Evolutionary conservation across 2,797 vertebrate species (phyloP), one percentile per base, ranked within the genome.

Genomic region (Chaetodon trifasciatus): DNA sequence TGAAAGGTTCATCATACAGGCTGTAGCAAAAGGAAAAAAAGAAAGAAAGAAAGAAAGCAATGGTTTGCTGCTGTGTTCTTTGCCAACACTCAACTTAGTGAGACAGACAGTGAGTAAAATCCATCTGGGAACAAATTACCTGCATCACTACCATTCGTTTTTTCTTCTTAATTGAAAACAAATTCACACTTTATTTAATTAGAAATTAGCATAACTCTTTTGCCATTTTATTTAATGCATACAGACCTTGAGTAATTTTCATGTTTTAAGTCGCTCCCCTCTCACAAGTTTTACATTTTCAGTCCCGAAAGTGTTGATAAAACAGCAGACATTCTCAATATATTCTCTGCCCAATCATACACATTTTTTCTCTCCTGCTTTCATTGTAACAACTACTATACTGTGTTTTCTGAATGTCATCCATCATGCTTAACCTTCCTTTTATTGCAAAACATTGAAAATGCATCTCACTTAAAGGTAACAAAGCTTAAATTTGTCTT

Each of bases 381-480:
- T 77, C 63, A 68, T 35, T 75, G 63, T 42, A 73, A 42, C 64
- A 70, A 83, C 87, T 74, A 76, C 78, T 80, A 63, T 74, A 68
- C 64, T 71, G 74, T 68, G 65, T 84, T 83, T 74, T 83, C 75
- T 88, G 66, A 76, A 75, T 37, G 78, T 76, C 85, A 93, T 94
- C 81, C 66, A 86, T 93, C 89, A 91, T 65, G 73, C 76, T 92
- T 86, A 91, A 86, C 82, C 74, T 77, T 47, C 56, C 74, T 70
- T 86, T 86, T 88, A 83, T 83, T 81, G 79, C 73, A 72, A 57
- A 66, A 50, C 44, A 69, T 7, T 69, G 81, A 84, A 87, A 88
- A 93, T 90, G 71, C 64, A 85, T 93, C 88, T 92, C 84, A 91
- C 91, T 94, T 93, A 90, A 71, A 79, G 73, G 73, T 62, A 88